Conservation (phyloP, 2,113 vertebrate genomes). For the Podarcis raffonei region DNA sequence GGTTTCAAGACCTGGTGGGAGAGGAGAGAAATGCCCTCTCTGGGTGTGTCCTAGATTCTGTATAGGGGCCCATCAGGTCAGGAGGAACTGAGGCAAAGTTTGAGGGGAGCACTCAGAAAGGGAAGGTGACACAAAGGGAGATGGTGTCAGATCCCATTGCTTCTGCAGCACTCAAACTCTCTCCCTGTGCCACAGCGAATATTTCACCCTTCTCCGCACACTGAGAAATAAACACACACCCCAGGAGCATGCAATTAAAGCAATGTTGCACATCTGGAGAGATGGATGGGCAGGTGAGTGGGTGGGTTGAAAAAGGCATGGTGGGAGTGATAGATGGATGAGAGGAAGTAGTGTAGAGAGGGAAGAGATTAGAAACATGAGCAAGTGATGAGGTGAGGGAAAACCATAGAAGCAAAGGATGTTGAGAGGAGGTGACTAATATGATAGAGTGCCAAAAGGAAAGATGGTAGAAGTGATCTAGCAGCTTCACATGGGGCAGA, state of each 20-base stretch:
- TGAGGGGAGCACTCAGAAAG: conserved; percentile 43
- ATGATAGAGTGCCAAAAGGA: not conserved
- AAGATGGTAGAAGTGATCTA: not conserved
- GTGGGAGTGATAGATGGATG: not conserved
- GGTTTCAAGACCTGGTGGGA: too few relatives aligned
- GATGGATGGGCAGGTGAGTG: conserved; percentile 17
- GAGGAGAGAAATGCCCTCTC: not conserved
- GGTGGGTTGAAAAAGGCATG: not conserved
- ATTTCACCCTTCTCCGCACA: conserved; percentile 56
- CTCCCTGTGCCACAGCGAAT: conserved; percentile 62
- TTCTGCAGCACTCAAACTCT: not conserved
- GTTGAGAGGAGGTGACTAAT: too few relatives aligned
- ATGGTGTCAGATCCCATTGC: conserved; percentile 61
- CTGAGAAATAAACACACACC: conserved; percentile 15
- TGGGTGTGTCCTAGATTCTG: not conserved
- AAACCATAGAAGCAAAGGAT: not conserved
- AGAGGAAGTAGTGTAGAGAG: not conserved
- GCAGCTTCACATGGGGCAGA: not conserved
- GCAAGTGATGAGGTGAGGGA: not conserved
- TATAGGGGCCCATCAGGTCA: conserved; percentile 23
- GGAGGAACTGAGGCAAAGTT: not conserved
- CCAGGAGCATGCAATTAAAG: conserved; percentile 25
- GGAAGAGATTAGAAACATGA: not conserved
- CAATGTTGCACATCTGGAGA: conserved; percentile 7
- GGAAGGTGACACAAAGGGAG: conserved; percentile 53